These are phyloP conservation scores for Tenthredo mesomela DNA, from an alignment of 2,888 invertebrate genomes.

Conservation along the genomic window DNA sequence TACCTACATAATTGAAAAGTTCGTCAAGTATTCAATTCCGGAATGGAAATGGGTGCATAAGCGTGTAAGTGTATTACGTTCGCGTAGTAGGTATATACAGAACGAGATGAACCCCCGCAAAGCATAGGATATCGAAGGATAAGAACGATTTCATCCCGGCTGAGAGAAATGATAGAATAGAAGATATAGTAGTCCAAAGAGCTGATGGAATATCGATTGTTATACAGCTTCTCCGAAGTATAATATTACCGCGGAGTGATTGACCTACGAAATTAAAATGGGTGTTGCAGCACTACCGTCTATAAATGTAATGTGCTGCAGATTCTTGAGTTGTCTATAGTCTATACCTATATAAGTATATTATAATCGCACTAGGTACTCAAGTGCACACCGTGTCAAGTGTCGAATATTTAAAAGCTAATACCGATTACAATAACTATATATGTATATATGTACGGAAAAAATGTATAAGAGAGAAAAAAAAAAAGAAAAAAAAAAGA, in stretches of 20 bases:
- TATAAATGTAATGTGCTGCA: background rate
- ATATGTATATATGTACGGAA: background rate
- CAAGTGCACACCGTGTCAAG: background rate
- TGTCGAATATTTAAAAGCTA: background rate
- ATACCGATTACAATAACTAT: background rate
- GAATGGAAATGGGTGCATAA: background rate
- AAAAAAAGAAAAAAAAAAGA: background rate
- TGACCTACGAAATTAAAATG: constrained; percentile 42
- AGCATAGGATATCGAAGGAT: constrained; percentile 37
- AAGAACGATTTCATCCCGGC: constrained; percentile 41
- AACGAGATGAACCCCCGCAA: constrained; percentile 33
- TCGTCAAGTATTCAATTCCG: constrained; percentile 29
- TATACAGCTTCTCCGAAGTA: background rate
- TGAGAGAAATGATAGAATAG: constrained; percentile 40
- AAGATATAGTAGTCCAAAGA: constrained; percentile 8
- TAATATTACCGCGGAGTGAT: constrained; percentile 34
- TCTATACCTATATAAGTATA: background rate
- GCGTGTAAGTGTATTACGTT: background rate
- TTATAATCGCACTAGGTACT: background rate
- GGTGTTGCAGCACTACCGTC: background rate
- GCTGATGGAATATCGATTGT: constrained; percentile 51
- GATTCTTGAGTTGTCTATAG: background rate
- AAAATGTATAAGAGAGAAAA: background rate
- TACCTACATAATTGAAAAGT: constrained; percentile 2
- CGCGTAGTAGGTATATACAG: background rate